phyloP scores from a whole-genome alignment of 2,113 vertebrate species.

The Microcebus griseorufus region DNA sequence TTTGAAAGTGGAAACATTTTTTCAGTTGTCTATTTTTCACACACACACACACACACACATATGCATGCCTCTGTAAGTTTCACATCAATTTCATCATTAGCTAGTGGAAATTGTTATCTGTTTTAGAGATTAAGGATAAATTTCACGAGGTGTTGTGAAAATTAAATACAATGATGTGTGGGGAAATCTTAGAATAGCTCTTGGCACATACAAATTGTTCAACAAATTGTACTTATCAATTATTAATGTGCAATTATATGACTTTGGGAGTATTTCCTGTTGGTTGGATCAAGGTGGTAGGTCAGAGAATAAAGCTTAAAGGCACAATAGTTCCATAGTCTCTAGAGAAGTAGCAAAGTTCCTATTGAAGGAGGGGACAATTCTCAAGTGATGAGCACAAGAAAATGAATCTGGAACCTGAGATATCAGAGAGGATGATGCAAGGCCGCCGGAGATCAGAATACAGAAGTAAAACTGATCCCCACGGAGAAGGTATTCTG shows the following conservation, averaged over 20 bases:
- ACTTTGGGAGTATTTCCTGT: not conserved
- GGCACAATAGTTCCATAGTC: not conserved
- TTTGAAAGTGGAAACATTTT: not conserved
- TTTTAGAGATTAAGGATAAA: slow-evolving; percentile 15
- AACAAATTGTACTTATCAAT: slow-evolving; percentile 4
- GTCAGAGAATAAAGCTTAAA: slow-evolving; percentile 15
- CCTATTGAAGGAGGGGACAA: not conserved
- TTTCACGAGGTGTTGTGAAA: not conserved
- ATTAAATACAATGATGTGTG: not conserved
- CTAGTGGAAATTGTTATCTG: not conserved
- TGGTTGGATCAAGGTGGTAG: not conserved
- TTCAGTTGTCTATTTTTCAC: not conserved
- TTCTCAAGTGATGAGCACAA: not conserved
- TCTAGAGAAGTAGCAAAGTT: not conserved
- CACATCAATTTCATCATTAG: not conserved
- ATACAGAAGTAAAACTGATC: not conserved
- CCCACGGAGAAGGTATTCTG: not conserved
- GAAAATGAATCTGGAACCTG: not conserved
- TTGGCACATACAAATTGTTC: not conserved
- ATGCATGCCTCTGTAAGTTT: not conserved
- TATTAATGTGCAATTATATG: slow-evolving; percentile 37
- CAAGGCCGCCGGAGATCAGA: not conserved
- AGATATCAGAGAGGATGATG: not conserved
- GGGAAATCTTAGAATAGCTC: not conserved
- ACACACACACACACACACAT: not conserved